Evolutionary conservation across 2,113 vertebrate species (phyloP), one percentile per base, ranked within the genome.

Genomic region (Camarhynchus parvulus): DNA sequence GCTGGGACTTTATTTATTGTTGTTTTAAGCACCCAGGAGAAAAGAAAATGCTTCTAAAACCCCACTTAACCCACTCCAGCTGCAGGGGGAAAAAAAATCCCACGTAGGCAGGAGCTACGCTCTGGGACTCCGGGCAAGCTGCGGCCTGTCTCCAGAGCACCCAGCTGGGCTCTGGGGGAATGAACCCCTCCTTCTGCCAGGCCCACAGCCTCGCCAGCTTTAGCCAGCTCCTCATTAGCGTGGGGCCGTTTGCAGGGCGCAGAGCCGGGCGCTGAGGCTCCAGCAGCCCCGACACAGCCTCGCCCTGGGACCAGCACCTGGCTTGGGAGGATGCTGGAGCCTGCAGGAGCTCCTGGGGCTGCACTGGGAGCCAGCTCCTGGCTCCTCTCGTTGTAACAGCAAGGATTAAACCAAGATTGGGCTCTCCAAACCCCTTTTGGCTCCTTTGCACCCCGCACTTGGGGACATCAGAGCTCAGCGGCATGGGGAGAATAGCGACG

Each of bases 41-140:
- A 93, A 83, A 93, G 52, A 87, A 90, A 89, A 53, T 0, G 2
- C 41, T 66, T 17, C 52, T 70, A 91, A 93, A 90, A 76, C 66
- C 66, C 83, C 69, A 91, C 83, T 89, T 94, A 93, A 97, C 73
- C 87, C 25, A 9, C 28, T 68, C 49, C 87, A 94, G 77, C 70
- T 90, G 91, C 88, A 87, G 47, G 27, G 27, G 2, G 1, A 6
- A 46, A 61, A 59, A 61, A 55, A 49, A 44, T 25, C 18, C 8
- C 21, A 68, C 0, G 2, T 20, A 81, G 16, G 62, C 56, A 53
- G 73, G 44, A 91, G 53, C 50, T 69, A 11, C 0, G 0, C 72
- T 59, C 46, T 0, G 1, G 76, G 87, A 84, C 49, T 63, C 39
- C 0, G 0, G 63, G 62, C 96, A 62, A 73, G 95, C 44, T 72